Base-by-base conservation (phyloP, 1,140 invertebrate genomes). In the Latrodectus geometricus region DNA sequence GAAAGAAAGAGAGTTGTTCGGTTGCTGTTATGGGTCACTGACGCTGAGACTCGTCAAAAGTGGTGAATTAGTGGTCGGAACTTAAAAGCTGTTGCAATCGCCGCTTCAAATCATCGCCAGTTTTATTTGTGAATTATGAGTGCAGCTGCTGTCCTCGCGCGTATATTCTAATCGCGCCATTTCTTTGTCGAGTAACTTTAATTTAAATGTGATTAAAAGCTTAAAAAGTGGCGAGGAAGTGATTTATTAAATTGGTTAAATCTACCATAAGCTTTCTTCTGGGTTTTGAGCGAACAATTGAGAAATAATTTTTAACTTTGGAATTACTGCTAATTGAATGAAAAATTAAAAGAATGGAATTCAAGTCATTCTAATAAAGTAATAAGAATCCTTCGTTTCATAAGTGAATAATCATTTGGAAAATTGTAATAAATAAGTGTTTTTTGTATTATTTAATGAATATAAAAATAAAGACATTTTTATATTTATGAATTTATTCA, bases 11-110 rank as follows among this genome's bases (percentile, higher is more conserved):
- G n/a, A n/a, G 54, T 9, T 23, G 74, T 68, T 54, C 54, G 20
- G 35, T 61, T 3, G 21, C 8, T 76, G 54, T 70, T 61, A 12
- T 8, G 69, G 77, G 65, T 50, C 77, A 79, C 4, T 52, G 77
- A 69, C 65, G 77, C 77, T n/a, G 23, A n/a, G 66, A 14, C 74
- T 54, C 52, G 21, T 61, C 54, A 61, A 61, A 17, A 61, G 54
- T 17, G 17, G 17, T 61, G 54, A 61, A 61, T 61, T 61, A 61
- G 54, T 61, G 54, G 54, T 61, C 17, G 54, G 11, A 17, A 4
- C 54, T 61, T 61, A 61, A 61, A 61, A 14, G 11, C 54, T 11
- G 11, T 61, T 61, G 11, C 54, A 61, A 61, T 35, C 35, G 35
- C 35, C 35, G 35, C 35, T 35, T 35, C 35, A 35, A 61, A 17